A percentile compares a stretch with the other conserved stretches of the same genome.
phyloP scores from a whole-genome alignment of 1,140 invertebrate genomes.

The Drosophila sturtevanti region DNA sequence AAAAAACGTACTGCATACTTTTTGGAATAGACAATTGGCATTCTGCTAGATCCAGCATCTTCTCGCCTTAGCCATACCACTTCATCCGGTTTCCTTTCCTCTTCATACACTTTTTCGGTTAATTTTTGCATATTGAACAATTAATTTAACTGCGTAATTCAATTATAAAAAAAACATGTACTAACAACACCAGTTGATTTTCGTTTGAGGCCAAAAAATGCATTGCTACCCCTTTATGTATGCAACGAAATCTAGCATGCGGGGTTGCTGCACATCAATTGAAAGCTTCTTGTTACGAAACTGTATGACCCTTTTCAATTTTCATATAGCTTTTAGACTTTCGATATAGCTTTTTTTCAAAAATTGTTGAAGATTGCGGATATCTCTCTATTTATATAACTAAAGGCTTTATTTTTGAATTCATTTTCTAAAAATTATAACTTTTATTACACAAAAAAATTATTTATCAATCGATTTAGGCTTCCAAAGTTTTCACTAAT shows the following conservation, averaged over 20 bases:
- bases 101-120: conserved; percentile 53
- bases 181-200: conserved; percentile 52
- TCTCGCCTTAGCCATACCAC: conserved; percentile 53
- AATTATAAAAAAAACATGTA: neutral
- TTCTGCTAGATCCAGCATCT: conserved; percentile 46
- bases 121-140: conserved; percentile 20
- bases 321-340: too few species aligned
- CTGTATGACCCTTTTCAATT: neutral
- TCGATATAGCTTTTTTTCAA: too few species aligned
- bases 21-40: conserved; percentile 90
- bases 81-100: conserved; percentile 41
- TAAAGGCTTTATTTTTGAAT: too few species aligned
- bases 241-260: neutral
- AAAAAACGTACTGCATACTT: conserved; percentile 92
- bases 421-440: too few species aligned
- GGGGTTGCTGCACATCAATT: conserved; percentile 1
- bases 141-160: neutral
- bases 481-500: too few species aligned
- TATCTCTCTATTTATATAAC: too few species aligned
- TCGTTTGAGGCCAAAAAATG: conserved; percentile 38
- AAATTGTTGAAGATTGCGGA: too few species aligned
- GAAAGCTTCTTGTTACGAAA: neutral
- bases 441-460: too few species aligned
- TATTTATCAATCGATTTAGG: too few species aligned
- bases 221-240: conserved; percentile 15